Base-by-base conservation (phyloP, 2,113 vertebrate species). In the Shinisaurus crocodilurus region DNA sequence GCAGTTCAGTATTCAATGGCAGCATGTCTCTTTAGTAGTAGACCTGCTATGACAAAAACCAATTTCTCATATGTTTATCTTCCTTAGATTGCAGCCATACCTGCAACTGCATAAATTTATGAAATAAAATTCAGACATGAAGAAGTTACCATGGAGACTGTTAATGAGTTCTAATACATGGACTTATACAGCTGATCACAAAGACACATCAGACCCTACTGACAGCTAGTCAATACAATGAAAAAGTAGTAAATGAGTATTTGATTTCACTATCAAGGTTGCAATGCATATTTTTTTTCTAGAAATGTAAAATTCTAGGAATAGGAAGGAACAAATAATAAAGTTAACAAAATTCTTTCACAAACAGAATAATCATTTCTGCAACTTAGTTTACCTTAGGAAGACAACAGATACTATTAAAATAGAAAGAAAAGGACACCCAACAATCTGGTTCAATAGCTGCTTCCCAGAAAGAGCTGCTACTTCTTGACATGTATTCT, bases 381-480 rank as follows among this genome's bases (percentile, higher is more conserved):
- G 32, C 9, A 34, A 67, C 27, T 50, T 3, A 20, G 18, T 60
- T 10, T 23, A 32, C 0, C 69, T 2, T 0, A 18, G 16, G 16
- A 37, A 29, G 40, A 0, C 72, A 88, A 2, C 63, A 23, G n/a
- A 95, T 94, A 89, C 60, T 1, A 27, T 87, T 63, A 76, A 43
- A 70, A 82, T 69, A 25, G 13, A 43, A 91, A 76, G 69, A 81
- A 60, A 88, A 80, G 91, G 65, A 89, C 92, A 54, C 7, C 81
- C 45, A 23, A 60, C 2, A n/a, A 89, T 15, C 15, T 1, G 74
- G 1, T 29, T 16, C 37, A 90, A 86, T 69, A 82, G 74, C 90
- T 91, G 48, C 85, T 45, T 89, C 48, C 34, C 67, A 70, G 70
- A 3, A 63, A 20, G 0, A 13, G 0, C 3, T 34, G 0, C 3